phyloP scores from a whole-genome alignment of 1,140 invertebrate genomes.

The Scaptomyza hsui region DNA sequence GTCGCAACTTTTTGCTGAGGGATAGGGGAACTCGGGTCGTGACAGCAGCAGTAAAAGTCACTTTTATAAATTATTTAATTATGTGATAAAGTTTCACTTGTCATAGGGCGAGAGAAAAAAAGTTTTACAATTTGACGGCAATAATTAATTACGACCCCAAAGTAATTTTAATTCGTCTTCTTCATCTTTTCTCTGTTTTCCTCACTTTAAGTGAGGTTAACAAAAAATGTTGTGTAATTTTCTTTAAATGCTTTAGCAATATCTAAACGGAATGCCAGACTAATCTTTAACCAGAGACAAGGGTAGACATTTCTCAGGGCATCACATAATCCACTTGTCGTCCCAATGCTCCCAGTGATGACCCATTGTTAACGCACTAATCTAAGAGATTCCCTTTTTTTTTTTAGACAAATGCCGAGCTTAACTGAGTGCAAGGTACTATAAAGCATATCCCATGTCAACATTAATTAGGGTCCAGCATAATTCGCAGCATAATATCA shows the following conservation, averaged over 20 bases:
- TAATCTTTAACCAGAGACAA: constrained; percentile 60
- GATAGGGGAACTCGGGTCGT: background rate
- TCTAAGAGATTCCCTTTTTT: constrained; percentile 64
- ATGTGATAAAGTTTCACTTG: constrained; percentile 72
- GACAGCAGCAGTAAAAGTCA: constrained; percentile 31
- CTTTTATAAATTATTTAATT: constrained; percentile 69
- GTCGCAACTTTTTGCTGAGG: constrained; percentile 40
- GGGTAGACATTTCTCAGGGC: constrained; percentile 56
- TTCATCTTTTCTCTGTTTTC: background rate
- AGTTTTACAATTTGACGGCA: constrained; percentile 45
- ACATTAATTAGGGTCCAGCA: constrained; percentile 75
- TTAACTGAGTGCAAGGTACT: constrained; percentile 25
- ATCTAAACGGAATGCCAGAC: constrained; percentile 41
- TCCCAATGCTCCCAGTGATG: constrained; percentile 29
- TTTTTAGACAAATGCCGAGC: constrained; percentile 34
- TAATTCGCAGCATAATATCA: constrained; percentile 41
- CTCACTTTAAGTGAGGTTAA: background rate
- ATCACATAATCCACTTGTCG: constrained; percentile 49
- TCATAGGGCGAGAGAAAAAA: constrained; percentile 23
- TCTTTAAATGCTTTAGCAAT: constrained; percentile 28
- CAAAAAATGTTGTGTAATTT: background rate
- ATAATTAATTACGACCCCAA: constrained; percentile 61
- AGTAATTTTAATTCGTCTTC: constrained; percentile 33
- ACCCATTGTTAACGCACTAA: constrained; percentile 77
- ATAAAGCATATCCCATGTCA: constrained; percentile 68